These are phyloP conservation scores for Pygmarrhopalites habei DNA, from an alignment of 1,140 invertebrate genomes.

Conservation along the genomic window DNA sequence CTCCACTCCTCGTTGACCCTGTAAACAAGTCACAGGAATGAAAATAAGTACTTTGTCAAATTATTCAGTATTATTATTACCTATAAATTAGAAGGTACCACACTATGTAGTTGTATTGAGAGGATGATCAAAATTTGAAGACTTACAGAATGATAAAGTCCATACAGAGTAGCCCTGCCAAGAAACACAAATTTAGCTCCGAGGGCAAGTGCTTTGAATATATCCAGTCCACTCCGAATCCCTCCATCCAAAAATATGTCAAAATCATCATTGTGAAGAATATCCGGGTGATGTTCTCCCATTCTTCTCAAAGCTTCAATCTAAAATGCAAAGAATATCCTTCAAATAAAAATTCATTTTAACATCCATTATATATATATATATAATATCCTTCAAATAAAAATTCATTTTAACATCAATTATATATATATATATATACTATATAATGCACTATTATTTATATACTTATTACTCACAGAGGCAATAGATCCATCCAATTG, in stretches of 20 bases:
- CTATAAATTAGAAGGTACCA: too few species aligned
- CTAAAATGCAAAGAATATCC: too few species aligned
- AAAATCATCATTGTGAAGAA: slow-evolving; percentile 42
- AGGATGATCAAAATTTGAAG: neutral
- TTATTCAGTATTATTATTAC: too few species aligned
- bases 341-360: too few species aligned
- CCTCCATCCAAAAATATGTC: slow-evolving; percentile 40
- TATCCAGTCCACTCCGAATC: slow-evolving; percentile 48
- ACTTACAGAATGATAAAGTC: slow-evolving; percentile 47
- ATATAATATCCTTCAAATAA: too few species aligned
- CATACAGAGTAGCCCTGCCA: slow-evolving; percentile 80
- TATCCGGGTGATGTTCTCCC: neutral
- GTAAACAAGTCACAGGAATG: slow-evolving; percentile 70
- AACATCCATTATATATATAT: too few species aligned
- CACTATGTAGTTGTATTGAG: too few species aligned
- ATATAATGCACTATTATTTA: too few species aligned
- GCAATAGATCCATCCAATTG: slow-evolving; percentile 11
- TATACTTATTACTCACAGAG: neutral
- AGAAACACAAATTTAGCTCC: slow-evolving; percentile 43
- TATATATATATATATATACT: too few species aligned
- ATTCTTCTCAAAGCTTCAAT: slow-evolving; percentile 11
- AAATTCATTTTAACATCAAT: too few species aligned
- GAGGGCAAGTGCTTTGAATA: slow-evolving; percentile 50
- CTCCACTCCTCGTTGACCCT: slow-evolving; percentile 1
- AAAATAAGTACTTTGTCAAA: slow-evolving; percentile 80